Conservation (phyloP, 1,140 invertebrate genomes). For the Sarcophaga bullata region DNA sequence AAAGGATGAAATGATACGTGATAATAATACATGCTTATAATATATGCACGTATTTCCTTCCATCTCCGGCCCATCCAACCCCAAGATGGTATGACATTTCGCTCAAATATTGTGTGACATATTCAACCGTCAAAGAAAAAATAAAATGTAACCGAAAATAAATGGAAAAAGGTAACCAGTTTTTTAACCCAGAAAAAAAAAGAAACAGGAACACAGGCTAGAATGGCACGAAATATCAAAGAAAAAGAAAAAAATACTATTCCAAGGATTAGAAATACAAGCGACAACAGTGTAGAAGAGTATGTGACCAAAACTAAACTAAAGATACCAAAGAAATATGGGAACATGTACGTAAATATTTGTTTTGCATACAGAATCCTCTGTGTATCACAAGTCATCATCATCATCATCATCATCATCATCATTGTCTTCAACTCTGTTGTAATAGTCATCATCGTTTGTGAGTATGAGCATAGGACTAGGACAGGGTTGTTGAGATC, state of each 20-base stretch:
- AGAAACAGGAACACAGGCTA: background rate
- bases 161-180: background rate
- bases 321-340: background rate
- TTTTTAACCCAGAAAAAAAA: background rate
- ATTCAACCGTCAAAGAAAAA: background rate
- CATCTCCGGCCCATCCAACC: background rate
- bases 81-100: background rate
- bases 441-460: background rate
- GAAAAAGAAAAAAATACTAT: too few relatives aligned
- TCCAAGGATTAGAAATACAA: too few relatives aligned
- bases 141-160: background rate
- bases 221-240: background rate
- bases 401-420: too few relatives aligned
- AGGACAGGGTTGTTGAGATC: background rate
- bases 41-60: background rate
- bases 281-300: too few relatives aligned
- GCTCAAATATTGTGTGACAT: background rate
- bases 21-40: conserved; percentile 16
- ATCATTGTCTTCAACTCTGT: background rate
- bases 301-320: too few relatives aligned
- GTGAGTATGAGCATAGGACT: background rate
- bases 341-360: background rate
- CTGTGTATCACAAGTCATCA: too few relatives aligned
- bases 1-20: conserved; percentile 35
- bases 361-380: conserved; percentile 1